Base-by-base conservation (phyloP, 2,113 vertebrate species). In the Sphaerodactylus townsendi region DNA sequence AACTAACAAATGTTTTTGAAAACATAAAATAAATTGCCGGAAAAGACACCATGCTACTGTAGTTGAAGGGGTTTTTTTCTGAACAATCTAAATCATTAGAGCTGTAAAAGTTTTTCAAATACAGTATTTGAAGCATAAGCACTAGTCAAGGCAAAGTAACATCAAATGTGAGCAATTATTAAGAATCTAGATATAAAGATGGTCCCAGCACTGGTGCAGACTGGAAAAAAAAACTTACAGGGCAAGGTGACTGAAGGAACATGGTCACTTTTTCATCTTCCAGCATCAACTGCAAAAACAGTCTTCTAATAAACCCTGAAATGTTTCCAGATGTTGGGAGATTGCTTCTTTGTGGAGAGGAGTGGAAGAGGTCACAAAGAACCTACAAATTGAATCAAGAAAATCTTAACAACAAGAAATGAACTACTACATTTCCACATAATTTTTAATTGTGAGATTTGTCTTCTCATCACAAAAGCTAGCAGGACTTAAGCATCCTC, bases 211-310 rank as follows among this genome's bases (percentile, higher is more conserved):
- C 23, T 25, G 5, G 17, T 25, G 37, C 11, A 28, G 37, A 46
- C 25, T 13, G 21, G 14, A 68, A 39, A 13, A 44, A 48, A 74
- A 74, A 48, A 96, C 97, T 87, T 93, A 99, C 99, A 92, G 99
- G 99, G 92, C 98, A 99, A 1, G 98, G 98, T 28, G 98, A 99
- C 90, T 99, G 98, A 79, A 99, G 97, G 95, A 99, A 99, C 95
- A 99, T 98, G 1, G 98, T 99, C 84, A 99, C 98, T 95, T 99
- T 99, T 94, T 99, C 99, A 90, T 99, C 99, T 92, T 99, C 99
- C 8, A 99, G 94, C 99, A 99, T 99, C 85, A 99, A 96, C 89
- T 99, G 99, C 93, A 99, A 95, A 94, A 99, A 99, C 53, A 99
- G 97, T 64, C 99, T 97, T 87, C 99, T 95, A 85, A 99, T 97